Evolutionary conservation across 2,888 invertebrate species (phyloP), one percentile per base, ranked within the genome.

Genomic region (Icerya purchasi): DNA sequence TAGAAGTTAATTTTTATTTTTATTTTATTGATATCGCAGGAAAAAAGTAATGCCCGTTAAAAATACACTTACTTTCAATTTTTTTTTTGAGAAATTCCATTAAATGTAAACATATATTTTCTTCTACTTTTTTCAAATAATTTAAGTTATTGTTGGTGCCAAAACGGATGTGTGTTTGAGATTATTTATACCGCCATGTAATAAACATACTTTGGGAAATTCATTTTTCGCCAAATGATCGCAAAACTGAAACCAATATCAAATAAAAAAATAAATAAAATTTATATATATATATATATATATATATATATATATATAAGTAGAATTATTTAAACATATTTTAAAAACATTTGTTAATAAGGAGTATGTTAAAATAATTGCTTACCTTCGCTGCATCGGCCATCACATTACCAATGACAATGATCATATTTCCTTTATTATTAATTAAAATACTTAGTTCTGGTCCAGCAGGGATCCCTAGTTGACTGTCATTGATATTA

Each of bases 171-270:
- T 59, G 21, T 22, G 53, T 52, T 63, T 58, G 21, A 93, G 74
- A n/a, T 84, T 80, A 64, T 85, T 78, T 66, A 91, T 84, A 53
- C 93, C 93, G 59, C 86, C 86, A 73, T 92, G 89, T 18, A 94
- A 76, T 18, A 85, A 80, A 70, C 91, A 90, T 3, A 93, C 88
- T 68, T 83, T 79, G 0, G 79, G 75, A 59, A 88, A 82, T 58
- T 80, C 79, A 68, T 87, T 84, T 63, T 82, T 80, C 54, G 94
- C 79, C 62, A 94, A 74, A 69, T 84, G 84, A 66, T 84, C 84
- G 55, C 91, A 87, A 77, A 93, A 90, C 88, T 92, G 74, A 57
- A 74, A 74, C 22, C 51, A 62, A 60, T 61, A 55, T 50, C 20
- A 23, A 49, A 51, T 2, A 21, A 56, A 62, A 62, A 61, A 65